These are phyloP conservation scores for Acanthosepion lycidas DNA, from an alignment of 2,888 invertebrate species.

Conservation along the genomic window DNA sequence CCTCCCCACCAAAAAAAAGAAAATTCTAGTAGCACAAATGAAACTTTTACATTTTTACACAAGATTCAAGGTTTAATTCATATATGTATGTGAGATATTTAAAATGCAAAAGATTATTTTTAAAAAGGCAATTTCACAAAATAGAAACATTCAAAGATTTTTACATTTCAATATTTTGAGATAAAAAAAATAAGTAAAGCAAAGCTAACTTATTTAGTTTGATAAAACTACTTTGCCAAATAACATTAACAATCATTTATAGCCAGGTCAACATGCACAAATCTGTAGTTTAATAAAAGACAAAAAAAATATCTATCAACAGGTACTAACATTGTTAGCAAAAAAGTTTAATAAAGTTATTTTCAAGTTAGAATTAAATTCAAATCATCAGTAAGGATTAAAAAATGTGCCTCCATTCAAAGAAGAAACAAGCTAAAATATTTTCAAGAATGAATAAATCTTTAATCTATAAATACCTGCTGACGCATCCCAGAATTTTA, in stretches of 20 bases:
- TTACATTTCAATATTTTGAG: background rate
- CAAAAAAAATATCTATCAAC: background rate
- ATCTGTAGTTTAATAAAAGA: background rate
- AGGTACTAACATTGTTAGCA: background rate
- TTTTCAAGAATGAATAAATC: background rate
- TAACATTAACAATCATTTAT: background rate
- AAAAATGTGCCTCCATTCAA: background rate
- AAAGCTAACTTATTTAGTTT: background rate
- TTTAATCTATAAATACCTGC: conserved; percentile 74
- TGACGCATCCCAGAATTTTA: conserved; percentile 99
- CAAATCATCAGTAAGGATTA: background rate
- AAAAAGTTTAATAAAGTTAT: background rate
- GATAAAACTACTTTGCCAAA: too few species aligned
- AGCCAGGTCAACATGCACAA: background rate
- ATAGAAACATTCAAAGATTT: background rate
- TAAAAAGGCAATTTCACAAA: background rate
- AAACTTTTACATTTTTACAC: too few species aligned
- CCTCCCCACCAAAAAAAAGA: too few species aligned
- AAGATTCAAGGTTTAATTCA: too few species aligned
- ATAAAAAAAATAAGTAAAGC: background rate
- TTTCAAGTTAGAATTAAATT: background rate
- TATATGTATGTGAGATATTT: too few species aligned
- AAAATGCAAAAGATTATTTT: too few species aligned
- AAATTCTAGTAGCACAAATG: too few species aligned
- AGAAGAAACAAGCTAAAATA: background rate